A percentile compares a stretch with the other conserved stretches of the same genome.
Conservation (phyloP, 2,888 invertebrate species). For the Pammene fasciana region DNA sequence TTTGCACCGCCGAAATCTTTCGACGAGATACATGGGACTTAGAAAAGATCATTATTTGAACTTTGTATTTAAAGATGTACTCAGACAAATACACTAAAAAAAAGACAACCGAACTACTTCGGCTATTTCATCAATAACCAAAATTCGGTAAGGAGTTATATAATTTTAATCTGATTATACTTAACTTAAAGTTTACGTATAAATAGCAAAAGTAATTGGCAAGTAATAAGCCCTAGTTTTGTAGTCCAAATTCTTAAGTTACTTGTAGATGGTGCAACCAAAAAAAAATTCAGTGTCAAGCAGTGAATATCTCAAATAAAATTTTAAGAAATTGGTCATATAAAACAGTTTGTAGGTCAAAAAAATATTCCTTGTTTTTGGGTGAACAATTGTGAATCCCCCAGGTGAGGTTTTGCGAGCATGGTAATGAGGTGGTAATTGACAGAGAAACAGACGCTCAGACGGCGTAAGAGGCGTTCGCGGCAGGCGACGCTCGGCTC, state of each 20-base stretch:
- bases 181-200: too few species aligned
- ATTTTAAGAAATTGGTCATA: neutral
- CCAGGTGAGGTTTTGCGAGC: slow-evolving; percentile 46
- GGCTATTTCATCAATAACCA: too few species aligned
- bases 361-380: slow-evolving; percentile 1
- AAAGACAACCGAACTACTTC: too few species aligned
- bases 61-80: neutral
- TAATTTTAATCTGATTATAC: too few species aligned
- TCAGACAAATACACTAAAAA: neutral
- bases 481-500: slow-evolving; percentile 38
- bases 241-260: too few species aligned
- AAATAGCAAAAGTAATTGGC: too few species aligned
- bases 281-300: too few species aligned
- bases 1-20: slow-evolving; percentile 26
- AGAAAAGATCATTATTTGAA: slow-evolving; percentile 1
- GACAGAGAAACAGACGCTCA: slow-evolving; percentile 52
- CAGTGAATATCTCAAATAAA: neutral
- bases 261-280: too few species aligned
- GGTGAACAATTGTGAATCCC: slow-evolving; percentile 35
- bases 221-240: too few species aligned
- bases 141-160: too few species aligned
- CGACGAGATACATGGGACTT: neutral
- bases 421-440: slow-evolving; percentile 56
- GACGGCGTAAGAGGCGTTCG: slow-evolving; percentile 44
- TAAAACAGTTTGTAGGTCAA: neutral